Evolutionary conservation across 1,140 invertebrate genomes (phyloP).

Genomic region (Drosophila ficusphila): DNA sequence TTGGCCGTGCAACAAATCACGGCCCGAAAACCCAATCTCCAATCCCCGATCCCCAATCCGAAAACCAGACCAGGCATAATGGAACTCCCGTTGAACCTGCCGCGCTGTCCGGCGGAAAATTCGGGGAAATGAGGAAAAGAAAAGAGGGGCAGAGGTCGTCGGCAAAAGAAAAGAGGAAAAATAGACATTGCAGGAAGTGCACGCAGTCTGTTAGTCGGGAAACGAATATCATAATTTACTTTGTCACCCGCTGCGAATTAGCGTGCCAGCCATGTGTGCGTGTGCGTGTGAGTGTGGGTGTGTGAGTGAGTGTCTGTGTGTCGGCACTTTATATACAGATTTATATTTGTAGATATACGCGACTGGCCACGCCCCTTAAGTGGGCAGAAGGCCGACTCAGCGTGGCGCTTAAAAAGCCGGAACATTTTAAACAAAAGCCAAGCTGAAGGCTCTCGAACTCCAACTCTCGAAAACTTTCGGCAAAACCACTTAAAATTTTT

Average conservation of each 20-base stretch:
- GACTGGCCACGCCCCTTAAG: constrained; percentile 29
- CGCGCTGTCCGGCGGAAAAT: constrained; percentile 23
- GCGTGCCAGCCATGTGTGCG: constrained; percentile 52
- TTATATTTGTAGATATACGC: constrained; percentile 1
- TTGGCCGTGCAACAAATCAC: constrained; percentile 75
- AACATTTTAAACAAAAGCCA: constrained; percentile 74
- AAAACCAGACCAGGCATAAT: constrained; percentile 59
- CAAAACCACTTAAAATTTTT: constrained; percentile 74
- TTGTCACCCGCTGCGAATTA: constrained; percentile 82
- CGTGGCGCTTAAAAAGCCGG: constrained; percentile 54
- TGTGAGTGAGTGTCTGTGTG: constrained; percentile 33
- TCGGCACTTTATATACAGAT: constrained; percentile 27
- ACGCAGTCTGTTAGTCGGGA: constrained; percentile 79
- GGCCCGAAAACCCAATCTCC: constrained; percentile 34
- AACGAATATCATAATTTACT: constrained; percentile 82
- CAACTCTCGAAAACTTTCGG: constrained; percentile 60
- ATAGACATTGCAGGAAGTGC: constrained; percentile 62
- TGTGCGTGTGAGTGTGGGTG: constrained; percentile 32
- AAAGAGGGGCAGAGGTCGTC: not conserved
- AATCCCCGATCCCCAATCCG: constrained; percentile 3
- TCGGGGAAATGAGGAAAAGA: constrained; percentile 21
- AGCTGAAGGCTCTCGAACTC: constrained; percentile 64
- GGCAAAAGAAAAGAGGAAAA: constrained; percentile 17
- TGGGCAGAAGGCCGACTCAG: constrained; percentile 45
- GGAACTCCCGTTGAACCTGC: constrained; percentile 51